phyloP scores from a whole-genome alignment of 2,888 invertebrate genomes.

The Dysmachus trigonus region DNA sequence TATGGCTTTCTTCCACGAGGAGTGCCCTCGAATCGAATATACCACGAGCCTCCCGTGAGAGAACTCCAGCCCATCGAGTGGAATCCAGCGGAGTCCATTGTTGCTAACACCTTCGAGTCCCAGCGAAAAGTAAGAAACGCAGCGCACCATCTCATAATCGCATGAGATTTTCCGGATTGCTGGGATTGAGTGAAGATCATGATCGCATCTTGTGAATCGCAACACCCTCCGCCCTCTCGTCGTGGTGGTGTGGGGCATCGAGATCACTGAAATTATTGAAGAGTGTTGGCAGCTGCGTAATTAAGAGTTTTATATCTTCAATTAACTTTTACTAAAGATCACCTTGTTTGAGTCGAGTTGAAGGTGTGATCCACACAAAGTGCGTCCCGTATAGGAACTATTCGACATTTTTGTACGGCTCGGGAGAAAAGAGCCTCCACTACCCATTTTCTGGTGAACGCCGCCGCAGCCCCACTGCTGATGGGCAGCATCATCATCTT shows the following conservation, averaged over 20 bases:
- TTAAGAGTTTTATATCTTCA: not conserved
- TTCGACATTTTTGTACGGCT: slow-evolving; percentile 10
- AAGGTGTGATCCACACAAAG: slow-evolving; percentile 19
- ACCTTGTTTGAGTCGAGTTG: not conserved
- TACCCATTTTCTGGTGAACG: not conserved
- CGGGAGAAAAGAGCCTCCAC: not conserved
- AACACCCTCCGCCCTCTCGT: not conserved
- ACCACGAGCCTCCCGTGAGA: slow-evolving; percentile 25
- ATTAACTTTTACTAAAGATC: slow-evolving; percentile 21
- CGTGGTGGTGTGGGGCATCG: not conserved
- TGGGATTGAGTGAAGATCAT: slow-evolving; percentile 25
- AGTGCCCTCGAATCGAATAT: not conserved
- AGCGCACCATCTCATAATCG: not conserved
- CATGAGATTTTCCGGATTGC: slow-evolving; percentile 32
- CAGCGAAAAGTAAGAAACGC: not conserved
- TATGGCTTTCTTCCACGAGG: slow-evolving; percentile 28
- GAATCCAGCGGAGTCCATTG: not conserved
- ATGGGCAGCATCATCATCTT: slow-evolving; percentile 17
- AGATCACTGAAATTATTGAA: not conserved
- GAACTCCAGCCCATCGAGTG: not conserved
- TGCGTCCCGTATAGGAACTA: slow-evolving; percentile 9
- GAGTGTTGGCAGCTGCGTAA: slow-evolving; percentile 14
- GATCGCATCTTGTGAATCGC: slow-evolving; percentile 27
- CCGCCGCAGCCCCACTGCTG: slow-evolving; percentile 20
- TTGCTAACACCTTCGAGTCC: slow-evolving; percentile 20